Conservation (phyloP, 2,113 vertebrate genomes). For the Ovibos moschatus region DNA sequence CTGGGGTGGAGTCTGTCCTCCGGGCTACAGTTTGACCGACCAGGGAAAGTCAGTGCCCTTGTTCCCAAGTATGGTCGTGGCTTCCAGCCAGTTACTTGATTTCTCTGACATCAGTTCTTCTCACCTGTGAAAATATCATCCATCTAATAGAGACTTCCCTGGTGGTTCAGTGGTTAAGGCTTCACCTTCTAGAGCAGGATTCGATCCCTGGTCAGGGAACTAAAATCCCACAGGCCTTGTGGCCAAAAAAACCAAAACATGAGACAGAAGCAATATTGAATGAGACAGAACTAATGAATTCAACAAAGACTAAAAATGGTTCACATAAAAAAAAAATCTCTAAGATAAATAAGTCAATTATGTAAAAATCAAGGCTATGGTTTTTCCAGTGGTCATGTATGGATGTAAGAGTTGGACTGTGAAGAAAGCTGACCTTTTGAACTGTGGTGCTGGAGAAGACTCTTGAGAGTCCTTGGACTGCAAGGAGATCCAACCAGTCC, state of each 20-base stretch:
- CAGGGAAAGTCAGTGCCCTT: neutral
- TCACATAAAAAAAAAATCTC: neutral
- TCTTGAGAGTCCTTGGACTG: no score
- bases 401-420: no score
- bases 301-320: neutral
- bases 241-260: neutral
- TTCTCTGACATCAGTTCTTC: neutral
- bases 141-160: neutral
- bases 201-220: neutral
- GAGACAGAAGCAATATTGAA: neutral
- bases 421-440: no score
- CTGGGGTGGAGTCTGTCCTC: neutral
- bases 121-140: neutral
- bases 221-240: neutral
- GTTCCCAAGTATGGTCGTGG: neutral
- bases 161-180: neutral
- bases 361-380: neutral
- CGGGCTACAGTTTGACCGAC: neutral
- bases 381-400: no score
- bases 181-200: fast-evolving
- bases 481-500: no score
- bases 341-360: neutral
- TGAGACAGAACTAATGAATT: neutral
- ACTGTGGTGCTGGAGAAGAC: no score
- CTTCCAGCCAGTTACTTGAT: neutral